These are phyloP conservation scores for Physella acuta DNA, from an alignment of 1,140 invertebrate genomes.

Conservation along the genomic window DNA sequence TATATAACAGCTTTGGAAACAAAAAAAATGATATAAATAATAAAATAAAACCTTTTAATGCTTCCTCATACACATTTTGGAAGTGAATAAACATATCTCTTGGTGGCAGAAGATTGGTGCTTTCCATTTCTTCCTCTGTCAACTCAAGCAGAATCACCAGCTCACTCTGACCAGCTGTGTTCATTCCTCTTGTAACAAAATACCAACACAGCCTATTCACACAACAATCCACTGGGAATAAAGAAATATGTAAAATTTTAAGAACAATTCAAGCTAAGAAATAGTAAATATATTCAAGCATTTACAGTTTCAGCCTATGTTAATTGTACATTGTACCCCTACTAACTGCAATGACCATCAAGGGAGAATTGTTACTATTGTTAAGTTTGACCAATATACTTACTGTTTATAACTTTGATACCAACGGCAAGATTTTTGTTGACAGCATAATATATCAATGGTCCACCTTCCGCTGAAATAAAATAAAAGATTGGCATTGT, in stretches of 20 bases:
- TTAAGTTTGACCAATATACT: too few species aligned
- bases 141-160: conserved; percentile 78
- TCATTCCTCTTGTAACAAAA: conserved; percentile 77
- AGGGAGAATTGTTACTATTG: too few species aligned
- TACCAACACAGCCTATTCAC: conserved; percentile 79
- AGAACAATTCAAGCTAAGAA: neutral
- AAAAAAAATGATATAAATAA: too few species aligned
- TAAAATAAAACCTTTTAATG: conserved; percentile 77
- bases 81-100: conserved; percentile 79
- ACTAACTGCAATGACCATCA: too few species aligned
- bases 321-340: too few species aligned
- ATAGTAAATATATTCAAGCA: too few species aligned
- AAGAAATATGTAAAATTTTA: neutral
- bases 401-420: conserved; percentile 77
- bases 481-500: too few species aligned
- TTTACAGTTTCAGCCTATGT: too few species aligned
- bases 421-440: conserved; percentile 77
- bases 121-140: conserved; percentile 68
- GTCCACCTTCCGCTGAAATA: conserved; percentile 59
- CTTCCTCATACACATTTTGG: conserved; percentile 76
- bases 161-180: conserved; percentile 84
- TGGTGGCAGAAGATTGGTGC: conserved; percentile 68
- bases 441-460: conserved; percentile 73
- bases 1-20: too few species aligned
- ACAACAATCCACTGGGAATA: conserved; percentile 76